Conservation (phyloP, 2,888 invertebrate species). For the Tanypteryx hageni region DNA sequence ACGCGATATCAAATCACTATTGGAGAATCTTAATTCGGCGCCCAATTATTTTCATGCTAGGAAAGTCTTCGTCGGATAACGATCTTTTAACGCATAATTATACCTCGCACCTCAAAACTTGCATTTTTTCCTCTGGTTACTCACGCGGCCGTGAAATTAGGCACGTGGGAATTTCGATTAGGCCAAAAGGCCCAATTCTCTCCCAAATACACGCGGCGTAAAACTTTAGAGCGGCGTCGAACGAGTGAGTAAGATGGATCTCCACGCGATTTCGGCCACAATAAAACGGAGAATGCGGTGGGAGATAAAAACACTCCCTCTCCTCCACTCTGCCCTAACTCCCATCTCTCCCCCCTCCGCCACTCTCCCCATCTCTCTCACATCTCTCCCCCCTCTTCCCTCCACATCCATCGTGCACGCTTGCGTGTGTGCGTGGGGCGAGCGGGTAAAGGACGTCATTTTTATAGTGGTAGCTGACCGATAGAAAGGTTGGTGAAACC, state of each 20-base stretch:
- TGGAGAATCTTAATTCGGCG: too few species aligned
- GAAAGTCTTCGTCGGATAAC: too few species aligned
- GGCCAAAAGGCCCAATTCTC: neutral
- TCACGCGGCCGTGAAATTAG: neutral
- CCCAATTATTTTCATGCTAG: too few species aligned
- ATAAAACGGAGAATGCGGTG: conserved; percentile 13
- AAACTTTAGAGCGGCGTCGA: neutral
- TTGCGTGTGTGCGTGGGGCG: conserved; percentile 1
- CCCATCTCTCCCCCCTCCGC: too few species aligned
- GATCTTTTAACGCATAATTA: neutral
- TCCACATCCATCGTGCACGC: neutral
- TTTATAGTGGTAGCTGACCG: conserved; percentile 32
- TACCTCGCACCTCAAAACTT: neutral
- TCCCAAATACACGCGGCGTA: neutral
- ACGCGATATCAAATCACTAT: too few species aligned
- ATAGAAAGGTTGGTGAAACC: neutral
- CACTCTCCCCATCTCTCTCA: neutral
- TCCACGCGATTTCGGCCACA: conserved; percentile 1
- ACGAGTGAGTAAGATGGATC: neutral
- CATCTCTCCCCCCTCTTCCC: neutral
- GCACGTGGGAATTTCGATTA: neutral
- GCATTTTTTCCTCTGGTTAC: neutral
- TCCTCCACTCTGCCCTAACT: too few species aligned
- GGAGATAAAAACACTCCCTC: too few species aligned
- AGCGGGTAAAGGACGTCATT: neutral